These are phyloP conservation scores for Heliconius hewitsoni DNA, from an alignment of 1,140 invertebrate species.

Conservation along the genomic window DNA sequence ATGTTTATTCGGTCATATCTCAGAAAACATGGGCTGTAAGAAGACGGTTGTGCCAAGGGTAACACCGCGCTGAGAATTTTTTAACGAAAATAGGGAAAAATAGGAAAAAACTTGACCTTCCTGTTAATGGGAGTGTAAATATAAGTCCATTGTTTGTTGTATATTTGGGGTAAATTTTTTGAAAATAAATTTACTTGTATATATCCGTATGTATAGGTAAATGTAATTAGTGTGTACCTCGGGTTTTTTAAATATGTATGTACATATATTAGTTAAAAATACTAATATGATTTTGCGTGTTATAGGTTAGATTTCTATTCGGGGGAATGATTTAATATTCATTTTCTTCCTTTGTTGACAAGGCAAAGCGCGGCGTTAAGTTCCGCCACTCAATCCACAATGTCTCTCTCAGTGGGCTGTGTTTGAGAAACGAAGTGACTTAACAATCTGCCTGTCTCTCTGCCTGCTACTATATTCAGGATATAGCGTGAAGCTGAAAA, in stretches of 20 bases:
- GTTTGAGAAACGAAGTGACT: background rate
- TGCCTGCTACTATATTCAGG: background rate
- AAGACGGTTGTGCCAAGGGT: conserved; percentile 26
- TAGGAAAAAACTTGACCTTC: conserved; percentile 34
- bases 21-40: conserved; percentile 27
- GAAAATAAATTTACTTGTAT: background rate
- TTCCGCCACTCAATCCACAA: too few species aligned
- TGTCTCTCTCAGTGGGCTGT: too few species aligned
- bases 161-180: conserved; percentile 6
- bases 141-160: conserved; percentile 30
- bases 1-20: conserved; percentile 36
- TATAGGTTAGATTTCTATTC: too few species aligned
- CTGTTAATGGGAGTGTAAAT: conserved; percentile 36
- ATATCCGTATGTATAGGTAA: background rate
- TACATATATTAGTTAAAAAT: too few species aligned
- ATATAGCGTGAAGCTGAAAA: background rate
- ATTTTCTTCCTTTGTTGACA: too few species aligned
- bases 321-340: too few species aligned
- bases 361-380: too few species aligned
- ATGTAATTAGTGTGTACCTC: background rate
- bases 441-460: background rate
- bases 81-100: conserved; percentile 27
- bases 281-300: too few species aligned
- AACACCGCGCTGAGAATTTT: conserved; percentile 26
- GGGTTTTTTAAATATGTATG: background rate